Percentiles rank a stretch among this genome's conserved stretches.
Conservation (phyloP, 1,140 invertebrate species). For the Cataglyphis hispanica region DNA sequence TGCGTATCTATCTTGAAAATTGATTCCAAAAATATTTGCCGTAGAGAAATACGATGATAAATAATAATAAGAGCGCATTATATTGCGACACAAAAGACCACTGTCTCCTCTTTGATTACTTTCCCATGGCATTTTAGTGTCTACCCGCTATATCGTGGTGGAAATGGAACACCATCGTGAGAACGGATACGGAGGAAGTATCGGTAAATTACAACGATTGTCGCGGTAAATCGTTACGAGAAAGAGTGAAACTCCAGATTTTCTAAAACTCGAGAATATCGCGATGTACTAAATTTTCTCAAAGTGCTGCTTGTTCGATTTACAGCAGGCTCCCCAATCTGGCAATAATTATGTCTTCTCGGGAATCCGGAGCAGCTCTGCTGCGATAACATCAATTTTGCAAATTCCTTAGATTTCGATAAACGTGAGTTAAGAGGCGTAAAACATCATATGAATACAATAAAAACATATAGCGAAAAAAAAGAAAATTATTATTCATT, state of each 20-base stretch:
- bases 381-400: not conserved
- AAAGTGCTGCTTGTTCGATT: constrained; percentile 32
- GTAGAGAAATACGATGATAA: not conserved
- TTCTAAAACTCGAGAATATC: constrained; percentile 20
- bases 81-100: not conserved
- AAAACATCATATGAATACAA: not conserved
- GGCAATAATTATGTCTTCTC: constrained; percentile 42
- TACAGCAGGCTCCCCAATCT: constrained; percentile 12
- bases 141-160: constrained; percentile 10
- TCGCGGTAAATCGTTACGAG: constrained; percentile 33
- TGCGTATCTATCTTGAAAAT: not conserved
- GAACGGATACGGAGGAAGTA: constrained; percentile 27
- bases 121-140: constrained; percentile 31
- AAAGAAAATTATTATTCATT: not conserved
- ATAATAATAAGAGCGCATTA: constrained; percentile 9
- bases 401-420: constrained; percentile 11
- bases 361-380: constrained; percentile 1
- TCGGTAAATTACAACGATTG: constrained; percentile 49
- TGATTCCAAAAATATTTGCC: not conserved
- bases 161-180: constrained; percentile 31
- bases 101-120: constrained; percentile 45
- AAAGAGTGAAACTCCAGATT: constrained; percentile 43
- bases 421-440: constrained; percentile 10
- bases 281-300: constrained; percentile 48
- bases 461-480: not conserved